Percentiles rank a stretch among this genome's conserved stretches.
phyloP scores from a whole-genome alignment of 1,140 invertebrate species.

The Drosophila repleta region DNA sequence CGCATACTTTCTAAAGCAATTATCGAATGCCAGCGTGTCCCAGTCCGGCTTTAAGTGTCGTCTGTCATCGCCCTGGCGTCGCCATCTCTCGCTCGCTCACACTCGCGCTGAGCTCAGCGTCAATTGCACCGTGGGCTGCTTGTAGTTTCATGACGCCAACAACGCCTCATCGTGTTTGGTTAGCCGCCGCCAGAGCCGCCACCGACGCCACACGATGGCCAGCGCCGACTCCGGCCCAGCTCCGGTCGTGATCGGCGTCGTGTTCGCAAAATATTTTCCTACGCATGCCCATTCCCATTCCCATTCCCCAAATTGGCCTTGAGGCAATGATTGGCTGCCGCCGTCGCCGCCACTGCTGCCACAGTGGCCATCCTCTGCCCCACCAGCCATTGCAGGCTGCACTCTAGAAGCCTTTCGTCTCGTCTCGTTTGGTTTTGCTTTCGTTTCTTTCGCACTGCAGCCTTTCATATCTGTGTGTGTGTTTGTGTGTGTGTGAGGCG shows the following conservation, averaged over 20 bases:
- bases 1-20: constrained; percentile 82
- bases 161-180: constrained; percentile 81
- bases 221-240: constrained; percentile 1
- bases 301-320: constrained; percentile 73
- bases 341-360: constrained; percentile 47
- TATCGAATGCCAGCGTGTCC: constrained; percentile 79
- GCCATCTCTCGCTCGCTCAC: constrained; percentile 14
- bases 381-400: neutral
- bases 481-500: constrained; percentile 84
- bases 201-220: constrained; percentile 65
- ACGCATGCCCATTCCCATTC: constrained; percentile 63
- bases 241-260: constrained; percentile 53
- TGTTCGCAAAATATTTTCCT: constrained; percentile 64
- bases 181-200: constrained; percentile 80
- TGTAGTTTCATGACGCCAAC: constrained; percentile 77
- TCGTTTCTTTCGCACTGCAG: constrained; percentile 18
- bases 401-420: constrained; percentile 14
- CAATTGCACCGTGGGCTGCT: constrained; percentile 63
- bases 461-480: too few relatives aligned
- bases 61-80: constrained; percentile 49
- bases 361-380: neutral
- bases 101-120: constrained; percentile 36
- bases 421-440: constrained; percentile 13
- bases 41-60: constrained; percentile 16
- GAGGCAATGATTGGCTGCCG: constrained; percentile 78